These are phyloP conservation scores for Dynastes tityus DNA, from an alignment of 2,888 invertebrate species.

Conservation along the genomic window DNA sequence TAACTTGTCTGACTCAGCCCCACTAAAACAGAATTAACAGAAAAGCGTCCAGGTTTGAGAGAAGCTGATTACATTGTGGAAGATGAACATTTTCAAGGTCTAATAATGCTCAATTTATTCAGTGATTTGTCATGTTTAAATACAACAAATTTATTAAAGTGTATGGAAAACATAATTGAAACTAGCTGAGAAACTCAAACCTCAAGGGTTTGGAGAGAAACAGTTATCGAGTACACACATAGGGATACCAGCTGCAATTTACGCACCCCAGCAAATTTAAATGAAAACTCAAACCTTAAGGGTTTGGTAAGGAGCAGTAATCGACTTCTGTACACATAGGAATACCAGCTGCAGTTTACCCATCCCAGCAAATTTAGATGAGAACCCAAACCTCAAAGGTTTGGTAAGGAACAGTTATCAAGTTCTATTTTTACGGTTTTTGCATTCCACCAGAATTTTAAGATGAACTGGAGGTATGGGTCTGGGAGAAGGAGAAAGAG, in stretches of 20 bases:
- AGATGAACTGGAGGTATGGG: conserved; percentile 88
- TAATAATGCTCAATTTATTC: conserved; percentile 77
- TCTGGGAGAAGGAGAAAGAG: conserved; percentile 93
- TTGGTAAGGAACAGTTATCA: conserved; percentile 65
- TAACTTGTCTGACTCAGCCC: conserved; percentile 55
- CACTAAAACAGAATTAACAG: conserved; percentile 57
- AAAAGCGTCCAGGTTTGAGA: conserved; percentile 63
- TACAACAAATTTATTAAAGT: conserved; percentile 68
- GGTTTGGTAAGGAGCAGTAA: no score
- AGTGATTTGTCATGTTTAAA: conserved; percentile 77
- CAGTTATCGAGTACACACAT: no score
- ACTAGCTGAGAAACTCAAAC: conserved; percentile 61
- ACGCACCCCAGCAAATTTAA: no score
- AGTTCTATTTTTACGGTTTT: conserved; percentile 79
- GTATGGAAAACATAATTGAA: conserved; percentile 25
- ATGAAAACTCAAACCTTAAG: no score
- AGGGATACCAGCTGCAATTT: conserved; percentile 63
- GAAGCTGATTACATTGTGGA: conserved; percentile 73
- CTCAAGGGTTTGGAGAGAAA: no score
- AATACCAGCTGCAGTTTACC: no score
- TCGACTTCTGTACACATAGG: no score
- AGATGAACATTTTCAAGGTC: conserved; percentile 79
- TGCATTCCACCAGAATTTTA: conserved; percentile 91
- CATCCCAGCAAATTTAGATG: conserved; percentile 71
- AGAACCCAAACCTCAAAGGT: conserved; percentile 68